Base-by-base conservation (phyloP, 2,888 invertebrate genomes). In the Protula sp. region DNA sequence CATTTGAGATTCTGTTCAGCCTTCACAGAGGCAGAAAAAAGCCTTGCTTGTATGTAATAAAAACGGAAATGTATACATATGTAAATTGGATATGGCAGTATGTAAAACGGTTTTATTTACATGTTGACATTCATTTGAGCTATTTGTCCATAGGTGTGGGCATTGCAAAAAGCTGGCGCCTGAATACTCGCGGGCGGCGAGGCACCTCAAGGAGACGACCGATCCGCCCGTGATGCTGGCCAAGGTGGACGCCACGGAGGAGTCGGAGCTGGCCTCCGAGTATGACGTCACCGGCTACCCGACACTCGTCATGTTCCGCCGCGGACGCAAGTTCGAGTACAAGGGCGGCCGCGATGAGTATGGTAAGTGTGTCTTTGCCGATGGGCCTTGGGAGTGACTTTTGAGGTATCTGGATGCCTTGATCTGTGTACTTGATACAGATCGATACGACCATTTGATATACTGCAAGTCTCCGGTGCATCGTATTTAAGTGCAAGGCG, bases 111-210 rank as follows among this genome's bases (percentile, higher is more conserved):
- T n/a, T n/a, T n/a, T n/a, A n/a, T n/a, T n/a, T n/a, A n/a, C n/a
- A n/a, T n/a, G n/a, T n/a, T n/a, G n/a, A n/a, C n/a, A n/a, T n/a
- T n/a, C n/a, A n/a, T n/a, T n/a, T n/a, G n/a, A n/a, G n/a, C n/a
- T n/a, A n/a, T n/a, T n/a, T n/a, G n/a, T n/a, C n/a, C 66, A 31
- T 47, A 83, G 83, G 82, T 85, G 84, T 74, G 84, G 83, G 3
- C 84, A 84, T 63, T 84, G 84, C 71, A 83, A 83, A 65, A 72
- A 78, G 64, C 73, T 85, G 58, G 83, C 82, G 45, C 84, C 85
- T 9, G 82, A 83, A 58, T 85, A 83, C 74, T 83, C 83, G 63
- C 82, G 81, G 64, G 85, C 85, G 5, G 84, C 85, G 1, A 73
- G 79, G 62, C 68, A 71, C 14, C 71, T 84, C 59, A 75, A 76